Evolutionary conservation across 2,888 invertebrate genomes (phyloP), one percentile per base, ranked within the genome.

Genomic region (Perizoma flavofasciatum): DNA sequence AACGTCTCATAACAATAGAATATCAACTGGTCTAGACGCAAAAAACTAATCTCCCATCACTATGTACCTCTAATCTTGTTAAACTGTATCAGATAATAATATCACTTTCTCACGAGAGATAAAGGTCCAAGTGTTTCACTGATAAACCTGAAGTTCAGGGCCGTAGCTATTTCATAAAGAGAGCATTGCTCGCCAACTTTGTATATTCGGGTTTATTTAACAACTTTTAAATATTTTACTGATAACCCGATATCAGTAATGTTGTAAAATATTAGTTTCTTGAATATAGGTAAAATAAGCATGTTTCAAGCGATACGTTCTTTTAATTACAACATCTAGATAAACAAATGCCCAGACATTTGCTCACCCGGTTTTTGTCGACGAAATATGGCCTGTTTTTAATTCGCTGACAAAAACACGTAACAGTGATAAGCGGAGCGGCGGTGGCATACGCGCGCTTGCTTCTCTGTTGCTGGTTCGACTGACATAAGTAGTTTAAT

Each of bases 401-500:
- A 40, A 57, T 67, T 56, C 37, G 49, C 46, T 48, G 65, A 59
- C 65, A 65, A 63, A 70, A 65, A 71, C 65, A 65, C 59, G 60
- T 59, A 61, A 59, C 57, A 61, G 52, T 71, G 74, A 76, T 74
- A 75, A 72, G 68, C 65, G 61, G 56, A 47, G 34, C 37, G n/a
- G 32, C 11, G 32, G 37, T 51, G 35, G 46, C 70, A 69, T 70
- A 63, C 74, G 75, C 72, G 58, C 63, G 67, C 67, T 63, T 66
- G 59, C 67, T 65, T 64, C 66, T 68, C 72, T 69, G 74, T 74
- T 72, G 65, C 72, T 67, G 68, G 76, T 75, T 77, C 72, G 66
- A 83, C 79, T 82, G 81, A 79, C 80, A 83, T 74, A 79, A 11
- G 4, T 9, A 5, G 68, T 77, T 79, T 76, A 73, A 71, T 78